These are phyloP conservation scores for Caranx melampygus DNA, from an alignment of 2,113 vertebrate species.

Conservation along the genomic window DNA sequence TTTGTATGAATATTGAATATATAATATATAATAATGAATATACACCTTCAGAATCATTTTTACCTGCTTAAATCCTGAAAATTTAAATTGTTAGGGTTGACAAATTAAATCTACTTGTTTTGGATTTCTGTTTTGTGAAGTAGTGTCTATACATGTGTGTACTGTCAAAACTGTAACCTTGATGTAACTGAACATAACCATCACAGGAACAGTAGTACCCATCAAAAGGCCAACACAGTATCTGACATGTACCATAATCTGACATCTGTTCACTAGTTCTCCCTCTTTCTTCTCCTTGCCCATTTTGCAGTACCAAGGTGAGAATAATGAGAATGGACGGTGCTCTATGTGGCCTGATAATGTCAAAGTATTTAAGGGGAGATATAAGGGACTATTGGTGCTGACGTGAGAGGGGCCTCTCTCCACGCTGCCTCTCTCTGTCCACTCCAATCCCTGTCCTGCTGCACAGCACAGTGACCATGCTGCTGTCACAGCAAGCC, in stretches of 20 bases:
- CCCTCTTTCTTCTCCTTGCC: conserved; percentile 80
- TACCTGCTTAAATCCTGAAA: background rate
- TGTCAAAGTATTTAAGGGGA: conserved; percentile 84
- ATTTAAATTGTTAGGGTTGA: background rate
- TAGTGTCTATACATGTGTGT: background rate
- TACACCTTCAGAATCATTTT: background rate
- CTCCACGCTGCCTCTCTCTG: conserved; percentile 70
- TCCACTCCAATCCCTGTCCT: conserved; percentile 81
- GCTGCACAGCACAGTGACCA: conserved; percentile 59
- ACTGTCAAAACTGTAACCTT: background rate
- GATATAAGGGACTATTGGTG: conserved; percentile 72
- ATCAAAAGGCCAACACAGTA: conserved; percentile 45
- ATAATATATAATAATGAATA: too few species aligned
- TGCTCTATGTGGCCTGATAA: conserved; percentile 89
- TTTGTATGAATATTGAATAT: background rate
- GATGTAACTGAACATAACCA: background rate
- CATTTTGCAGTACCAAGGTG: conserved; percentile 85
- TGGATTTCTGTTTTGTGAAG: too few species aligned
- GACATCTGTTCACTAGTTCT: conserved; percentile 23
- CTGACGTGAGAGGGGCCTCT: conserved; percentile 77
- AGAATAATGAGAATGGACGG: conserved; percentile 91
- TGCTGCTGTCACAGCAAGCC: conserved; percentile 67
- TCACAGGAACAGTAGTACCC: background rate
- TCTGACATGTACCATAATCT: conserved; percentile 28
- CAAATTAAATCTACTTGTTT: too few species aligned